Conservation (phyloP, 2,113 vertebrate species). For the Cyanoderma ruficeps region DNA sequence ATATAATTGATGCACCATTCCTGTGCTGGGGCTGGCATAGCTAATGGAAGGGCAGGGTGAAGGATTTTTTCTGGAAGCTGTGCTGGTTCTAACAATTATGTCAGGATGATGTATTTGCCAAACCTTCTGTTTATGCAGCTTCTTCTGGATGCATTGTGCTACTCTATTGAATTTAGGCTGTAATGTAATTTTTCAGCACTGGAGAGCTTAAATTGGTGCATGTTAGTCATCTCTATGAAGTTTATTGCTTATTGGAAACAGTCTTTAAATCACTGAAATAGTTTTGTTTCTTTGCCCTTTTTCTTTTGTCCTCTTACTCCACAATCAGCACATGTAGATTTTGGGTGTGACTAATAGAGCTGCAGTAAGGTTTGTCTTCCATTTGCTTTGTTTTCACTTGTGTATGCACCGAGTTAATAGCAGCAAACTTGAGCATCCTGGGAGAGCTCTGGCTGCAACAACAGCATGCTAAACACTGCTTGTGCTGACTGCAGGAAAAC, state of each 20-base stretch:
- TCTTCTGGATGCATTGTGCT: background rate
- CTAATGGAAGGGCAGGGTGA: background rate
- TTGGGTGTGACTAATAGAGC: background rate
- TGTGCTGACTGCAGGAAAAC: background rate
- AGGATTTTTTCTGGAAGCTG: background rate
- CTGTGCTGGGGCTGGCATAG: background rate
- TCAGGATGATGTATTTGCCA: slow-evolving; percentile 20
- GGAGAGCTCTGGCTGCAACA: background rate
- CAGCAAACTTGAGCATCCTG: background rate
- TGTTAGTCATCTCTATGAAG: background rate
- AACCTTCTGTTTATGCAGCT: slow-evolving; percentile 7
- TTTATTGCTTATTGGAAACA: background rate
- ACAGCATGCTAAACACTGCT: background rate
- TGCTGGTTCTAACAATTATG: background rate
- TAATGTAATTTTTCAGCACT: background rate
- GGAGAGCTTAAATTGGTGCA: background rate
- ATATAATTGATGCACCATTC: background rate
- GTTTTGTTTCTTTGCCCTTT: background rate
- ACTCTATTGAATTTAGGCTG: background rate
- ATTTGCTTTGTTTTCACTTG: background rate
- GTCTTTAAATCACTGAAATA: background rate
- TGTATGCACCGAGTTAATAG: background rate
- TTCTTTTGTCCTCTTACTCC: background rate
- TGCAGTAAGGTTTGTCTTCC: background rate
- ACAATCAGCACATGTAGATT: background rate